Evolutionary conservation across 2,797 vertebrate species (phyloP), one percentile per base, ranked within the genome.

Genomic region (Ibycter americanus): DNA sequence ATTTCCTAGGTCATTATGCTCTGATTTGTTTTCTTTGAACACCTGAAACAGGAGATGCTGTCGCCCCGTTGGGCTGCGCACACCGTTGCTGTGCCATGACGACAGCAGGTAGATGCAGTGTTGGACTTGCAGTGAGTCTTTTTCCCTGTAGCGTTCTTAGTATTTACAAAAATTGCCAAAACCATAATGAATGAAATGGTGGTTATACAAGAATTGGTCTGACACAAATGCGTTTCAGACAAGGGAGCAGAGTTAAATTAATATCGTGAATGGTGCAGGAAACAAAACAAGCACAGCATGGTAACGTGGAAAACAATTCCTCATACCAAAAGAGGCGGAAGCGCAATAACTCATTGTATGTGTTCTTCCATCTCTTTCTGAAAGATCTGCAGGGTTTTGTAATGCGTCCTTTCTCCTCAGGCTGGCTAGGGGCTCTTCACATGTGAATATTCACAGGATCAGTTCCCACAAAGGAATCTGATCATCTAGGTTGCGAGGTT

Each of bases 141-240:
- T 16, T 59, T 52, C 7, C 13, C 2, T 23, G n/a, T 7, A 1
- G 2, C 1, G 0, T 52, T 77, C 31, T 32, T 55, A 51, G 26
- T 32, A 52, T 51, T 51, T 42, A 11, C 16, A 29, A 32, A 66
- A 58, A 51, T 17, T 52, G 15, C 52, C 10, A 22, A 12, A 78
- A 21, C 6, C 5, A 23, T 68, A 15, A 26, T 3, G 31, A 12
- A 9, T 2, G 2, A 20, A n/a, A 2, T 73, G 18, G 44, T 42
- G 55, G 13, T 84, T 80, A 31, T 2, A 10, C 18, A 9, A 8
- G 38, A 12, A 31, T 56, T n/a, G 27, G 25, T 56, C 12, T 84
- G 31, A 26, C 2, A 0, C 8, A 36, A 70, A 34, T 1, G 3
- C 22, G 0, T 76, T 79, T 38, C 8, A 2, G 52, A 13, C 21